phyloP scores from a whole-genome alignment of 1,140 invertebrate species.

The Cydia fagiglandana region DNA sequence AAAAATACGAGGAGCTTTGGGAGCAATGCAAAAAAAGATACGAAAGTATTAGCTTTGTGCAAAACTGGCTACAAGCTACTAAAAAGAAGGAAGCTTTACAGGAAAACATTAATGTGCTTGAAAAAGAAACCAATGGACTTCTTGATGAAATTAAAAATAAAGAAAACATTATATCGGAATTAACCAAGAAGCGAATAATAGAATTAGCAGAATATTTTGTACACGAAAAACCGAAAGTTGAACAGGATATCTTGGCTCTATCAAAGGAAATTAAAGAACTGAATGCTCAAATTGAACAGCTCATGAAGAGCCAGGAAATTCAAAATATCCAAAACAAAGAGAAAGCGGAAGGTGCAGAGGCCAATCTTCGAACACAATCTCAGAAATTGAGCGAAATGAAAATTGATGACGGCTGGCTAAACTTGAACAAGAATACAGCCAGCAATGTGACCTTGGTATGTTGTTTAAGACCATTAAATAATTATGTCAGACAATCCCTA shows the following conservation, averaged over 20 bases:
- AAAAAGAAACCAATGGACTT: constrained; percentile 43
- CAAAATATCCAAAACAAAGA: constrained; percentile 32
- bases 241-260: constrained; percentile 47
- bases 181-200: constrained; percentile 49
- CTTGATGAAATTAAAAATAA: constrained; percentile 45
- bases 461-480: background rate
- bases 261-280: constrained; percentile 43
- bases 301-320: constrained; percentile 33
- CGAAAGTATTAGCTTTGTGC: constrained; percentile 59
- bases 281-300: constrained; percentile 42
- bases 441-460: background rate
- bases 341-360: background rate
- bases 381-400: background rate
- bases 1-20: constrained; percentile 65
- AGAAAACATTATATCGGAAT: constrained; percentile 38
- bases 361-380: background rate
- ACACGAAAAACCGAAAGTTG: constrained; percentile 44
- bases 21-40: constrained; percentile 53
- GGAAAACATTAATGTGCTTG: constrained; percentile 44
- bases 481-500: background rate
- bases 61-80: constrained; percentile 48
- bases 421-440: background rate
- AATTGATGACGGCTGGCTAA: constrained; percentile 24
- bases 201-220: constrained; percentile 56
- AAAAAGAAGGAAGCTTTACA: constrained; percentile 42